These are phyloP conservation scores for Epizoanthus stellaris DNA, from an alignment of 92 coral and sea anemone species.

Conservation along the genomic window DNA sequence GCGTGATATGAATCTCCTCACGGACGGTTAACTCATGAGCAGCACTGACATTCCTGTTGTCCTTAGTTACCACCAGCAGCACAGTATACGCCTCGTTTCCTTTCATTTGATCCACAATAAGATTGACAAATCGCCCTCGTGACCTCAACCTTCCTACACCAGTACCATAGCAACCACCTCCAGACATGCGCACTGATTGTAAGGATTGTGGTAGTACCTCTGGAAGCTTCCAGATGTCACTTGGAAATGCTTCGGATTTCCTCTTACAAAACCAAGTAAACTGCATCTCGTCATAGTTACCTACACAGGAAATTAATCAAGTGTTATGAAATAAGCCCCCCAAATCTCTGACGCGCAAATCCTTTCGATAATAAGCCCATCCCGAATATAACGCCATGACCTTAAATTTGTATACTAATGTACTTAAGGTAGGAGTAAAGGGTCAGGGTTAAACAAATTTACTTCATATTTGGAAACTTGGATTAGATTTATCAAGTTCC, in stretches of 20 bases:
- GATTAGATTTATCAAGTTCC: no score
- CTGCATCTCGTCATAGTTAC: conserved; percentile 60
- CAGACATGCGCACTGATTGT: neutral
- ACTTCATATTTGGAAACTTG: no score
- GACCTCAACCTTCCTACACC: conserved; percentile 72
- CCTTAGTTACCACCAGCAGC: conserved; percentile 64
- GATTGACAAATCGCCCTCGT: conserved; percentile 41
- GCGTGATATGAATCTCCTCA: conserved; percentile 66
- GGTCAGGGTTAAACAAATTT: no score
- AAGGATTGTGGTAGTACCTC: conserved; percentile 54
- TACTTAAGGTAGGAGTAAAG: no score
- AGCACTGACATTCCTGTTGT: conserved; percentile 41
- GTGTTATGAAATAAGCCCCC: neutral
- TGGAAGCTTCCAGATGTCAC: conserved; percentile 62
- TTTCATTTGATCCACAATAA: conserved; percentile 74
- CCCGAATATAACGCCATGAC: no score
- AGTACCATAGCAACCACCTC: conserved; percentile 84
- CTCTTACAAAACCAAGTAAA: conserved; percentile 89
- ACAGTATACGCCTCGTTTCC: conserved; percentile 66
- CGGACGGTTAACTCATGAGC: conserved; percentile 52
- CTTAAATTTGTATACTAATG: no score
- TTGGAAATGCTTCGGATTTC: conserved; percentile 65
- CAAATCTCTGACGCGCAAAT: neutral
- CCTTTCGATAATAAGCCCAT: no score
- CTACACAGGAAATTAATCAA: neutral